phyloP scores from a whole-genome alignment of 2,113 vertebrate species.

The Trichomycterus rosablanca region DNA sequence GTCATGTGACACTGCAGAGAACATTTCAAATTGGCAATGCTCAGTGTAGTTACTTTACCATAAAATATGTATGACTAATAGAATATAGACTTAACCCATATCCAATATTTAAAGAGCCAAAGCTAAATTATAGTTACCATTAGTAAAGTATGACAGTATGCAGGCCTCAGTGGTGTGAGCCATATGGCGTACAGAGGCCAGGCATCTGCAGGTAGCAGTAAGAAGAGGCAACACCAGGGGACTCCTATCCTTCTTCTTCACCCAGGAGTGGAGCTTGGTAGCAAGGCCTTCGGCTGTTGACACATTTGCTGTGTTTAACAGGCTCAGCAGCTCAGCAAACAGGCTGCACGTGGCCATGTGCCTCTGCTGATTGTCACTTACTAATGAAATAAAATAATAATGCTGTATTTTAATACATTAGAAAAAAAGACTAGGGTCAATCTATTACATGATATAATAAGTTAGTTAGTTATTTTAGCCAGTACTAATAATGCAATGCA shows the following conservation, averaged over 20 bases:
- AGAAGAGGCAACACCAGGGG: slow-evolving; percentile 84
- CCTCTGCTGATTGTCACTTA: slow-evolving; percentile 78
- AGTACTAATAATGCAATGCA: background rate
- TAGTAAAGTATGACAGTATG: slow-evolving; percentile 82
- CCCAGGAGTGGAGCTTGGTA: slow-evolving; percentile 76
- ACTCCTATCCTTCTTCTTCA: slow-evolving; percentile 71
- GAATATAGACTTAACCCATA: background rate
- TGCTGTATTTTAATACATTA: background rate
- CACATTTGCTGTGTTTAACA: slow-evolving; percentile 81
- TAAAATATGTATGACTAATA: background rate
- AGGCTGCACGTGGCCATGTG: slow-evolving; percentile 89
- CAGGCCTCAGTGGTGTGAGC: slow-evolving; percentile 87
- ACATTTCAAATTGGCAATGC: too few relatives aligned
- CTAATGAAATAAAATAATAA: slow-evolving; percentile 54
- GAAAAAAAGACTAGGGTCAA: too few relatives aligned
- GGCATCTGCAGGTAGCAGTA: slow-evolving; percentile 83
- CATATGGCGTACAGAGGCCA: slow-evolving; percentile 94
- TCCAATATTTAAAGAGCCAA: too few relatives aligned
- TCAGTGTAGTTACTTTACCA: too few relatives aligned
- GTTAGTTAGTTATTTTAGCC: background rate
- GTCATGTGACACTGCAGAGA: too few relatives aligned
- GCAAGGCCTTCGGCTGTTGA: slow-evolving; percentile 80
- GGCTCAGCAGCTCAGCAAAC: slow-evolving; percentile 79
- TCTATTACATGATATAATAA: too few relatives aligned
- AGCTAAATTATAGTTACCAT: slow-evolving; percentile 7